Conservation (phyloP, 1,140 invertebrate genomes). For the Cylas formicarius region DNA sequence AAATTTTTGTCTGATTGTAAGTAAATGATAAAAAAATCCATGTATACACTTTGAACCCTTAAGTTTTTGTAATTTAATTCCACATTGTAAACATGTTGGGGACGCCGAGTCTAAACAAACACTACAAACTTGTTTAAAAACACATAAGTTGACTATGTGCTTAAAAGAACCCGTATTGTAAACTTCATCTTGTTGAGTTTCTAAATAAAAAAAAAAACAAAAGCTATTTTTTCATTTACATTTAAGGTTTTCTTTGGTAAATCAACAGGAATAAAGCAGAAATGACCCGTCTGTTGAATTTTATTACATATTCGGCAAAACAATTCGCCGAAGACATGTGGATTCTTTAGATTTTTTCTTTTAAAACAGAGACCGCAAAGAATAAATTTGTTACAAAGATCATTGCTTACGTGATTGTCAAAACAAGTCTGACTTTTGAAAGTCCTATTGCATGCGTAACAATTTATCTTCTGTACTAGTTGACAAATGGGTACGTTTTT, state of each 20-base stretch:
- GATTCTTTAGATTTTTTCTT: not conserved
- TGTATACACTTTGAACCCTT: not conserved
- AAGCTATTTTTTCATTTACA: not conserved
- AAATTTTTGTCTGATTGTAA: constrained; percentile 2
- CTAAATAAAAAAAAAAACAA: constrained; percentile 15
- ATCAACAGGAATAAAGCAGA: constrained; percentile 11
- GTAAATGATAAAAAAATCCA: not conserved
- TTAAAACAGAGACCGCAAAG: constrained; percentile 3
- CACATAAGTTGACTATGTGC: constrained; percentile 9
- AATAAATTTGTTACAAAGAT: not conserved
- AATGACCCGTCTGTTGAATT: constrained; percentile 1
- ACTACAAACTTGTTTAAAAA: constrained; percentile 7
- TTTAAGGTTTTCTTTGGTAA: constrained; percentile 10
- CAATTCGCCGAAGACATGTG: constrained; percentile 1
- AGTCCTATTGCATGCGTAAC: constrained; percentile 4
- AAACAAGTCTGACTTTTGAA: constrained; percentile 12
- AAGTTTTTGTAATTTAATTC: not conserved
- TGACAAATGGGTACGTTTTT: too few species aligned
- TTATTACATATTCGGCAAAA: constrained; percentile 9
- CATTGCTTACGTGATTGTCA: constrained; percentile 12
- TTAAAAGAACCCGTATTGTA: constrained; percentile 2
- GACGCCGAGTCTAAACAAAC: not conserved
- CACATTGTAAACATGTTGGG: constrained; percentile 4
- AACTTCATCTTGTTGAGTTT: constrained; percentile 9
- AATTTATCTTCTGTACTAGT: constrained; percentile 1